Evolutionary conservation across 2,888 invertebrate genomes (phyloP).

Genomic region (Lasioglossum pauxillum): DNA sequence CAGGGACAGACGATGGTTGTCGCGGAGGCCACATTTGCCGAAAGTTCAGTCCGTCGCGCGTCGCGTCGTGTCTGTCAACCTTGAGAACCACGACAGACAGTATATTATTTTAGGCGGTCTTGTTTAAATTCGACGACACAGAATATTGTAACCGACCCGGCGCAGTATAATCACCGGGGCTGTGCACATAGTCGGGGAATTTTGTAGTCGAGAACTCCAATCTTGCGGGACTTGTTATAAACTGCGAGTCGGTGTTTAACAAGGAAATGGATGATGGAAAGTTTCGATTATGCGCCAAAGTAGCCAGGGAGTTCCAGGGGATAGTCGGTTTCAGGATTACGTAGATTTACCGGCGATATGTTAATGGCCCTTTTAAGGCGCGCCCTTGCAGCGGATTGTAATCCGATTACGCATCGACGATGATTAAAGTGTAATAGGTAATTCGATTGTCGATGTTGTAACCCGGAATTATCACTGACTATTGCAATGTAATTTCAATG

Average conservation of each 20-base stretch:
- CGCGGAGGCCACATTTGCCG: background rate
- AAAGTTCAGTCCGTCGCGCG: background rate
- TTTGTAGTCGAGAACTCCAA: slow-evolving; percentile 19
- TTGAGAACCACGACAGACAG: slow-evolving; percentile 8
- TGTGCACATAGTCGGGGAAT: background rate
- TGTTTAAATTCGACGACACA: slow-evolving; percentile 40
- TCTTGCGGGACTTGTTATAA: background rate
- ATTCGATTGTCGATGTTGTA: background rate
- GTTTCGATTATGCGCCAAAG: slow-evolving; percentile 18
- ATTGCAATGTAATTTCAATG: background rate
- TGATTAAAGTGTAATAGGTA: background rate
- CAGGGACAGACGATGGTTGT: background rate
- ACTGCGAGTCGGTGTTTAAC: slow-evolving; percentile 18
- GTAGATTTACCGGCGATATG: background rate
- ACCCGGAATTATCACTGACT: background rate
- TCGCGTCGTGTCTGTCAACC: background rate
- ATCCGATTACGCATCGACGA: background rate
- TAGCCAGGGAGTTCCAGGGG: background rate
- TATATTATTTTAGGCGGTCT: slow-evolving; percentile 35
- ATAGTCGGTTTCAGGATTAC: background rate
- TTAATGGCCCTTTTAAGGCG: background rate
- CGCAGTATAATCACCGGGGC: slow-evolving; percentile 6
- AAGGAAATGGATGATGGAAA: background rate
- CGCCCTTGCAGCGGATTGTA: background rate
- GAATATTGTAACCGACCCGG: slow-evolving; percentile 26